Conservation (phyloP, 2,113 vertebrate species). For the Carollia perspicillata region DNA sequence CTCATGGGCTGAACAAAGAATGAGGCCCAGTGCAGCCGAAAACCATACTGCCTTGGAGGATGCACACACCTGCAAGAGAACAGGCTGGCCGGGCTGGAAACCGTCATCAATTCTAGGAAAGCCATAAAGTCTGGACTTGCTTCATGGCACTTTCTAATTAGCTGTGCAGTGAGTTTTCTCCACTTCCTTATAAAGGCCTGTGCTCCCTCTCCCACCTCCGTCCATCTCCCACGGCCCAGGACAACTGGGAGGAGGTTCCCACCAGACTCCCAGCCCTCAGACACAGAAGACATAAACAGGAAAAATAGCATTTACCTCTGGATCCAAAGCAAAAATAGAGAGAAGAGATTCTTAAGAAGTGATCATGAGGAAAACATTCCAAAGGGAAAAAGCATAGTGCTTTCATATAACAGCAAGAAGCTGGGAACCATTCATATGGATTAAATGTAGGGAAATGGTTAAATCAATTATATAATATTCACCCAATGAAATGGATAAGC, state of each 20-base stretch:
- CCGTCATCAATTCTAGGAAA: slow-evolving; percentile 66
- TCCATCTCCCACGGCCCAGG: background rate
- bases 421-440: background rate
- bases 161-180: slow-evolving; percentile 66
- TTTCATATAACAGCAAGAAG: background rate
- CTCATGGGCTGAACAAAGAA: slow-evolving; percentile 65
- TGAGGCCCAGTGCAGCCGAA: slow-evolving; percentile 50
- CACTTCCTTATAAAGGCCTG: slow-evolving; percentile 58
- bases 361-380: background rate
- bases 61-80: slow-evolving; percentile 74
- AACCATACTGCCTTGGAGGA: slow-evolving; percentile 61
- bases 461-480: background rate
- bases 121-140: slow-evolving; percentile 72
- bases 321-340: background rate
- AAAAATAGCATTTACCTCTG: background rate
- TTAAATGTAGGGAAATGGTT: background rate
- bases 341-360: background rate
- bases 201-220: background rate
- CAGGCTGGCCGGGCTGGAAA: slow-evolving; percentile 53
- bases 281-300: background rate
- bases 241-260: background rate
- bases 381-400: background rate
- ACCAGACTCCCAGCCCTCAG: background rate
- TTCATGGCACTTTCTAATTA: slow-evolving; percentile 78
- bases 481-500: background rate